Percentiles rank a stretch among this genome's conserved stretches.
Evolutionary conservation across 1,140 invertebrate genomes (phyloP).

Genomic region (Magallana gigas): DNA sequence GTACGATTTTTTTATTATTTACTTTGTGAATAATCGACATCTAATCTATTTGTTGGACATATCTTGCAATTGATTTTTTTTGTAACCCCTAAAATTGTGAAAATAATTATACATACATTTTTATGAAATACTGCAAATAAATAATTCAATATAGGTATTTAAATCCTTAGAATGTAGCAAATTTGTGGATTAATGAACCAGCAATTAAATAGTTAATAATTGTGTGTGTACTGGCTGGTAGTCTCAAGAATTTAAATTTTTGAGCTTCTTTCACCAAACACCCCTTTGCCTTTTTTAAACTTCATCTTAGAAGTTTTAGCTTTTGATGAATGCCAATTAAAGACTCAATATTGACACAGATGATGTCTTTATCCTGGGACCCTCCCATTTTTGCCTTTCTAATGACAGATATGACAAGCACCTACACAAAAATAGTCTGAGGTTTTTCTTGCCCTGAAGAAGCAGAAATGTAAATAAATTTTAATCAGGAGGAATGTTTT

Average conservation of each 20-base stretch:
- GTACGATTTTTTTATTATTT: conserved; percentile 30
- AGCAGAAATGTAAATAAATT: conserved; percentile 21
- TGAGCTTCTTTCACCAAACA: conserved; percentile 5
- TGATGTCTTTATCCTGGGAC: neutral
- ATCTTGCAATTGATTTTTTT: neutral
- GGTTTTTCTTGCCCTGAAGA: neutral
- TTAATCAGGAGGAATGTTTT: neutral
- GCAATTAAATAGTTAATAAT: neutral
- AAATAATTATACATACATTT: neutral
- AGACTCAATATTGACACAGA: conserved; percentile 31
- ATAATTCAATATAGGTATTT: neutral
- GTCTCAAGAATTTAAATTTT: neutral
- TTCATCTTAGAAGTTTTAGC: neutral
- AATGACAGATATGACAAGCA: conserved; percentile 18
- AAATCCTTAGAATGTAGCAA: conserved; percentile 8
- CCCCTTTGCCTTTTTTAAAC: conserved; percentile 7
- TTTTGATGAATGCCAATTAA: conserved; percentile 36
- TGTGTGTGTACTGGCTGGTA: neutral
- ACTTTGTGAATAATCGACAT: neutral
- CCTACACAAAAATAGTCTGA: neutral
- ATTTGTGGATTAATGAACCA: neutral
- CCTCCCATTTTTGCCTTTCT: conserved; percentile 2
- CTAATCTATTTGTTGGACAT: neutral
- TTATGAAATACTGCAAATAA: neutral
- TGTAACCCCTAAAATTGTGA: neutral